Percentiles rank a stretch among this genome's conserved stretches.
These are phyloP conservation scores for Eciton burchellii DNA, from an alignment of 1,140 invertebrate species.

Conservation along the genomic window DNA sequence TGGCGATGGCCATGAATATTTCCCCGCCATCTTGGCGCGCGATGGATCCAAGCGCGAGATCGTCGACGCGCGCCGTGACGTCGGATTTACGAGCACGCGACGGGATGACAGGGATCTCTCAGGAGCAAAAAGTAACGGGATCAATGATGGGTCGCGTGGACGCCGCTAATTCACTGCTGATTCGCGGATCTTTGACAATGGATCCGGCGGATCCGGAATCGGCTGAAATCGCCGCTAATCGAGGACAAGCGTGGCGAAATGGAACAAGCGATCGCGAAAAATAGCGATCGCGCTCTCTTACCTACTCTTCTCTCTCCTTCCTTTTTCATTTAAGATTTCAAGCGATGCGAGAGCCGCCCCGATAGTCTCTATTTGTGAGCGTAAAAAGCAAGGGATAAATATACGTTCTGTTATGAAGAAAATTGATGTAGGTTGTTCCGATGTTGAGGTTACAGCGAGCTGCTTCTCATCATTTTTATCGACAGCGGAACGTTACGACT, in stretches of 20 bases:
- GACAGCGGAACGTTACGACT: not conserved
- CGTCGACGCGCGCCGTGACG: constrained; percentile 58
- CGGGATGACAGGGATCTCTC: constrained; percentile 37
- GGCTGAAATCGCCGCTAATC: not conserved
- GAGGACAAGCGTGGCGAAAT: not conserved
- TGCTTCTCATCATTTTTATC: constrained; percentile 1
- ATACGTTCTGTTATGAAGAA: not conserved
- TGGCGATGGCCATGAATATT: constrained; percentile 35
- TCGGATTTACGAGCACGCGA: constrained; percentile 66
- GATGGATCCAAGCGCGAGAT: constrained; percentile 62
- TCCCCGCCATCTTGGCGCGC: constrained; percentile 44
- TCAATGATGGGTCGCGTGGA: constrained; percentile 34
- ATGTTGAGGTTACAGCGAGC: not conserved
- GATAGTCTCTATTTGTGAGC: no score
- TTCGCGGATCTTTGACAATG: constrained; percentile 52
- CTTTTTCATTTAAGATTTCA: no score
- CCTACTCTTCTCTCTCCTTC: no score
- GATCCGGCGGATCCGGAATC: no score
- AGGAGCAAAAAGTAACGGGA: constrained; percentile 58
- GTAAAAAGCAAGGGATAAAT: not conserved
- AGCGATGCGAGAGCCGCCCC: no score
- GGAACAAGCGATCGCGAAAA: constrained; percentile 8
- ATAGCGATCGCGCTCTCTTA: no score
- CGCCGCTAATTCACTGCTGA: constrained; percentile 58
- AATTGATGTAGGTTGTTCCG: not conserved